Evolutionary conservation across 2,888 invertebrate genomes (phyloP).

Genomic region (Himalopsyche japonica): DNA sequence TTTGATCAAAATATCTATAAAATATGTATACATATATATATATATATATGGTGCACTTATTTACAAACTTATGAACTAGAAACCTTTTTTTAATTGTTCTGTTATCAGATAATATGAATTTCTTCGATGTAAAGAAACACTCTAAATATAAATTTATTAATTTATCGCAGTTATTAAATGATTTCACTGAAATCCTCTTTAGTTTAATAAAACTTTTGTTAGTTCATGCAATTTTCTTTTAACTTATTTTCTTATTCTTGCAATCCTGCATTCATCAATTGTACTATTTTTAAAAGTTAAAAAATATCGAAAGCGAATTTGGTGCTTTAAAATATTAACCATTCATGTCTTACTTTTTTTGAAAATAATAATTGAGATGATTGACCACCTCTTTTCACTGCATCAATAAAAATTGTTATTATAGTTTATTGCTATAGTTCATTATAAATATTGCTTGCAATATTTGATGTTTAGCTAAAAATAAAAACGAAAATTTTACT

Average conservation of each 20-base stretch:
- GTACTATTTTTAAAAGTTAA: not conserved
- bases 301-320: not conserved
- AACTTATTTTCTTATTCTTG: not conserved
- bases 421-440: not conserved
- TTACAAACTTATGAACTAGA: not conserved
- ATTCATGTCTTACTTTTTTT: not conserved
- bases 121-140: not conserved
- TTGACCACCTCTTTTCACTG: not conserved
- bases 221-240: not conserved
- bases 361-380: not conserved
- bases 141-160: not conserved
- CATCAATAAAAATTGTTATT: not conserved
- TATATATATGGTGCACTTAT: not conserved
- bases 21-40: too few species aligned
- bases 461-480: not conserved
- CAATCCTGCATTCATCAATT: not conserved
- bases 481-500: not conserved
- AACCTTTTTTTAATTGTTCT: not conserved
- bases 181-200: not conserved
- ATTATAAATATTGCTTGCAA: not conserved
- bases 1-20: not conserved
- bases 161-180: not conserved
- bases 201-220: not conserved
- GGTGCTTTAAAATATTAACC: not conserved
- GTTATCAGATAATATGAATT: not conserved